Base-by-base conservation (phyloP, 2,888 invertebrate species). In the Melikaiella ostensackeni region DNA sequence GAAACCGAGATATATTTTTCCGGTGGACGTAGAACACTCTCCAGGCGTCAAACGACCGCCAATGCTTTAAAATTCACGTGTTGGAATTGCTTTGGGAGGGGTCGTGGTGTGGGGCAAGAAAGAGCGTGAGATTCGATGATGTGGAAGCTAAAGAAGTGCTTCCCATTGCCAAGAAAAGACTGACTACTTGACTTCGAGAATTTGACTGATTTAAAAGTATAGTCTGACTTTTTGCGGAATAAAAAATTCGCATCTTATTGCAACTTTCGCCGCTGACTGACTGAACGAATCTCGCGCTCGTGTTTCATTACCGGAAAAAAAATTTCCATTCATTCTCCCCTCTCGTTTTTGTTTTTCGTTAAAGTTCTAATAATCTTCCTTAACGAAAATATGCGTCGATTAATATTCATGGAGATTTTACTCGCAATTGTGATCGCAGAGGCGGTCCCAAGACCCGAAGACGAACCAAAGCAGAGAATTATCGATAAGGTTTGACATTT, bases 381-480 rank as follows among this genome's bases (percentile, higher is more conserved):
- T 19, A 5, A 59, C 5, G 4, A 57, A 61, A 35, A 74, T n/a
- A n/a, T 74, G 74, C n/a, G 21, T n/a, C 13, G 59, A 16, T 38
- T 61, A 61, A 59, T 74, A 16, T 57, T 74, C 11, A 42, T 59
- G 13, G 16, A 33, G 13, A n/a, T 77, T 70, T 24, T 80, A 24
- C 13, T 78, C 4, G 75, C 27, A 16, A 78, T 86, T 70, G 86
- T 85, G 59, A 82, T 89, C 74, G 92, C 92, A 35, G 89, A 91
- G 70, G 94, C 94, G 16, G 95, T 96, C 70, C 96, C 97, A 1
- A 96, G 95, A 88, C 95, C 94, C 19, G 96, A 96, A 66, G 95
- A 95, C 79, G 93, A 94, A 19, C 92, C 91, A 61, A 85, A 85
- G 35, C 94, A 95, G 80, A 92, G 95, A 79, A 92, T 95, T 24